Evolutionary conservation across 2,888 invertebrate species (phyloP).

Genomic region (Erebia palarica): DNA sequence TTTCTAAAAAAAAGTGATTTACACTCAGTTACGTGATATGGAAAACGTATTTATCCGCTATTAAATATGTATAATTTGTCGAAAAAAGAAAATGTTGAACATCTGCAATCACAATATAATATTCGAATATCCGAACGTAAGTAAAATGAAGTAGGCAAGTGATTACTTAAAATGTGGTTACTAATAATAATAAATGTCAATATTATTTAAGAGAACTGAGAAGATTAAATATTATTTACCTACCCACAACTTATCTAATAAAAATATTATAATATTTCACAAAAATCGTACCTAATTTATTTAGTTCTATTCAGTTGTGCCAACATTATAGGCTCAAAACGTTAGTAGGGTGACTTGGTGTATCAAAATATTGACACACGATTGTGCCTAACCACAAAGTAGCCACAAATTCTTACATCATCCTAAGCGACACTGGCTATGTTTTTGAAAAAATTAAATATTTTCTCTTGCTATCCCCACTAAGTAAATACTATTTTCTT

Average conservation of each 20-base stretch:
- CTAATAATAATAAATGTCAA: too few species aligned
- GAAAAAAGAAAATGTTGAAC: conserved; percentile 55
- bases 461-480: background rate
- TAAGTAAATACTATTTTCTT: background rate
- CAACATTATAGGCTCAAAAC: background rate
- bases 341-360: background rate
- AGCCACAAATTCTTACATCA: too few species aligned
- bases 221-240: conserved; percentile 14
- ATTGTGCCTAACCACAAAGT: too few species aligned
- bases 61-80: background rate
- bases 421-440: too few species aligned
- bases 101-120: conserved; percentile 60
- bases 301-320: background rate
- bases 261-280: background rate
- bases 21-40: background rate
- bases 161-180: too few species aligned
- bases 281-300: background rate
- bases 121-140: conserved; percentile 63
- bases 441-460: too few species aligned
- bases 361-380: background rate
- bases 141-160: conserved; percentile 39
- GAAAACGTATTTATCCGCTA: background rate
- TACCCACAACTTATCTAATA: too few species aligned
- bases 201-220: background rate
- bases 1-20: background rate